Conservation (phyloP, 2,888 invertebrate species). For the Synanthedon tipuliformis region DNA sequence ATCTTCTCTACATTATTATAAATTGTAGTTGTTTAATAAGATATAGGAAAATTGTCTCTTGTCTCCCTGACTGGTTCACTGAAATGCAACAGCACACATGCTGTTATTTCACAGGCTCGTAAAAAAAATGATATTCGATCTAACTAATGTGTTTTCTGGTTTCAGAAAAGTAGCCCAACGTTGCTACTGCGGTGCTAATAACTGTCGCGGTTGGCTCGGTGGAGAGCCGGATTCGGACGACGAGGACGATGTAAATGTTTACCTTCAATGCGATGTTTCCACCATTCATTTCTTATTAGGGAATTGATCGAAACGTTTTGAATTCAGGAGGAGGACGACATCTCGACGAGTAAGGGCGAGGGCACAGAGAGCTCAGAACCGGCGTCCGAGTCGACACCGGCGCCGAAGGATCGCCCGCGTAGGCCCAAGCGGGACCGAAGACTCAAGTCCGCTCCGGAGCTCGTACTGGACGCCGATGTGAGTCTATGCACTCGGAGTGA, state of each 20-base stretch:
- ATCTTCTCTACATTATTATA: neutral
- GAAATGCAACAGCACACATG: neutral
- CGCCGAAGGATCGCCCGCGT: conserved; percentile 20
- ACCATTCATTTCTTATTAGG: neutral
- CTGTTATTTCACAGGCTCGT: neutral
- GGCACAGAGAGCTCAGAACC: conserved; percentile 10
- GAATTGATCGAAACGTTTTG: conserved; percentile 4
- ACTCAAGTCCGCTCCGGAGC: conserved; percentile 48
- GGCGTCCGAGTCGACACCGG: conserved; percentile 3
- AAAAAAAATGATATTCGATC: conserved; percentile 1
- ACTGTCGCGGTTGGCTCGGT: conserved; percentile 96
- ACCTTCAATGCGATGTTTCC: neutral
- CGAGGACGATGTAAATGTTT: conserved; percentile 42
- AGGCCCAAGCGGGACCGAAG: conserved; percentile 48
- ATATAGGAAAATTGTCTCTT: no score
- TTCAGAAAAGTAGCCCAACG: conserved; percentile 93
- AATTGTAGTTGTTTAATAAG: neutral
- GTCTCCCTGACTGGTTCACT: no score
- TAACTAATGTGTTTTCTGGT: conserved; percentile 7
- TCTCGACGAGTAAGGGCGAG: conserved; percentile 39
- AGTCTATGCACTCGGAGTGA: conserved; percentile 12
- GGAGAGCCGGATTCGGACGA: conserved; percentile 79
- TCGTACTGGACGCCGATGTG: conserved; percentile 61
- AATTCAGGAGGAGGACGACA: conserved; percentile 47
- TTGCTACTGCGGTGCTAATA: conserved; percentile 91